Conservation (phyloP, 1,140 invertebrate species). For the Wasmannia auropunctata region DNA sequence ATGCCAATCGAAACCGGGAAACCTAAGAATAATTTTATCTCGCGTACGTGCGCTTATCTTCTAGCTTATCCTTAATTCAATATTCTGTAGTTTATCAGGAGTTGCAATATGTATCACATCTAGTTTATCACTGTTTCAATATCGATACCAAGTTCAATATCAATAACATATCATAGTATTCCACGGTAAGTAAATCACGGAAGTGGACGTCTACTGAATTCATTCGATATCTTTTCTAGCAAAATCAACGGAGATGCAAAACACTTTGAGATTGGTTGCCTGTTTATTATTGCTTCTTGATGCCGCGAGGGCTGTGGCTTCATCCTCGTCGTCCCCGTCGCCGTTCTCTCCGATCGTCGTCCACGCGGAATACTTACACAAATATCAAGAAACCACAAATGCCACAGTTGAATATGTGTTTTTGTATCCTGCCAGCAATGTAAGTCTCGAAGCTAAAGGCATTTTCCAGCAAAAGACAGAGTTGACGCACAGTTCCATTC, state of each 20-base stretch:
- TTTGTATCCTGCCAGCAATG: constrained; percentile 67
- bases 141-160: no score
- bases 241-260: constrained; percentile 34
- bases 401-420: constrained; percentile 77
- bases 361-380: constrained; percentile 50
- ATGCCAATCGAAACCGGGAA: not conserved
- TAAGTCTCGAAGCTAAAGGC: no score
- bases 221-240: not conserved
- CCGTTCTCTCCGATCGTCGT: constrained; percentile 69
- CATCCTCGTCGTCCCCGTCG: not conserved
- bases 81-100: not conserved
- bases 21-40: no score
- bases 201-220: not conserved
- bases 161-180: no score
- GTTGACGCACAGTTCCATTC: no score
- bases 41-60: not conserved
- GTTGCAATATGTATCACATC: not conserved
- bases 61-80: not conserved
- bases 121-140: not conserved
- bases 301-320: not conserved
- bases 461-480: no score
- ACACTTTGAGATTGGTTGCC: not conserved
- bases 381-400: constrained; percentile 64
- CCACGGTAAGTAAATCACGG: no score
- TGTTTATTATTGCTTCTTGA: constrained; percentile 27